A percentile compares a stretch with the other conserved stretches of the same genome.
Conservation (phyloP, 2,888 invertebrate genomes). For the Troides aeacus region DNA sequence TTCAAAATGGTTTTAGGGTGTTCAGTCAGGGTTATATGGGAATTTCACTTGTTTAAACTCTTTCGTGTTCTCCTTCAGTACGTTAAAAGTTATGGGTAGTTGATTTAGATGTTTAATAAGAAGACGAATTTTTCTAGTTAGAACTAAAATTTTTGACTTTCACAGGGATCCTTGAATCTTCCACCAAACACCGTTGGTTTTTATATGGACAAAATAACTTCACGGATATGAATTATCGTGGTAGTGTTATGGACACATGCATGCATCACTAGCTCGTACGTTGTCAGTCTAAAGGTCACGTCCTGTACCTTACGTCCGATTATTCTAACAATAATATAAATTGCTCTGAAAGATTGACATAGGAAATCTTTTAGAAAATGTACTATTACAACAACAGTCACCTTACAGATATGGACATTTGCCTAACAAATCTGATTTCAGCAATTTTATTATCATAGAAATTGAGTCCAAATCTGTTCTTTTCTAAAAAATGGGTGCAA, state of each 20-base stretch:
- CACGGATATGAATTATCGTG: background rate
- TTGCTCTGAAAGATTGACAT: conserved; percentile 31
- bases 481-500: background rate
- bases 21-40: no score
- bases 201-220: background rate
- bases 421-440: no score
- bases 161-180: background rate
- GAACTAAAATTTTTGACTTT: no score
- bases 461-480: background rate
- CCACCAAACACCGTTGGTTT: background rate
- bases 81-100: no score
- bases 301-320: conserved; percentile 22
- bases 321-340: conserved; percentile 27
- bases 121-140: no score
- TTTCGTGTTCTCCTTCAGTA: no score
- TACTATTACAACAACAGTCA: no score
- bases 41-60: no score
- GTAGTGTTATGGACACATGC: conserved; percentile 18
- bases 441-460: no score
- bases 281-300: conserved; percentile 28
- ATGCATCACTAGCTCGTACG: conserved; percentile 15
- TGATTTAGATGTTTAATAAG: no score
- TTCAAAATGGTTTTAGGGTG: no score
- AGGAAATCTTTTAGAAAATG: background rate
- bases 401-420: no score